Percentiles rank a stretch among this genome's conserved stretches.
Evolutionary conservation across 2,888 invertebrate genomes (phyloP).

Genomic region (Drosophila mimetica): DNA sequence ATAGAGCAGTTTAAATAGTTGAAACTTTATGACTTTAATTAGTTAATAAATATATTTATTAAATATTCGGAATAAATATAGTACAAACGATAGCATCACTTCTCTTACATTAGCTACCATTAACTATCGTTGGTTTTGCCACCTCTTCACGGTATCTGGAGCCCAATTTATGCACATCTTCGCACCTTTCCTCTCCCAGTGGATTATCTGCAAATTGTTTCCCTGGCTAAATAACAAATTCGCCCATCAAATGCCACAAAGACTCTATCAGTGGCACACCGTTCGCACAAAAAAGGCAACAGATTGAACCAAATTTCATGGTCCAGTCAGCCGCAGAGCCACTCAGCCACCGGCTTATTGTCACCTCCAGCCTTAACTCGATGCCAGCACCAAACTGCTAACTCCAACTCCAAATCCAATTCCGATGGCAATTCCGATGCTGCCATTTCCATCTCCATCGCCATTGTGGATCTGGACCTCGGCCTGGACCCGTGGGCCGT

Average conservation of each 20-base stretch:
- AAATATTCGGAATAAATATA: neutral
- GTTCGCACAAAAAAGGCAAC: slow-evolving; percentile 75
- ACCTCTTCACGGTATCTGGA: slow-evolving; percentile 26
- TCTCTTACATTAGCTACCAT: neutral
- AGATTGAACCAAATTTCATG: slow-evolving; percentile 79
- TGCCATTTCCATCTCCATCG: slow-evolving; percentile 30
- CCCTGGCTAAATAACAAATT: slow-evolving; percentile 82
- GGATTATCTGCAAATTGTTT: slow-evolving; percentile 70
- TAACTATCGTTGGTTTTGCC: neutral
- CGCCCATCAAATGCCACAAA: slow-evolving; percentile 82
- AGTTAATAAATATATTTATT: too few species aligned
- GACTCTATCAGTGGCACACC: slow-evolving; percentile 72
- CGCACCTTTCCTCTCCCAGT: slow-evolving; percentile 46
- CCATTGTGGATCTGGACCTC: slow-evolving; percentile 29
- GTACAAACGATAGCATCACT: neutral
- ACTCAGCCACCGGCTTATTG: slow-evolving; percentile 73
- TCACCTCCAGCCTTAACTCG: slow-evolving; percentile 69
- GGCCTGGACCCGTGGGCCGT: slow-evolving; percentile 58
- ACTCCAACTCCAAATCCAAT: slow-evolving; percentile 16
- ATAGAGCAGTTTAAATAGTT: too few species aligned
- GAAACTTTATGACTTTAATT: too few species aligned
- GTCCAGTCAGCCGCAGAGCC: slow-evolving; percentile 40
- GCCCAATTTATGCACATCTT: slow-evolving; percentile 63
- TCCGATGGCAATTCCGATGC: slow-evolving; percentile 25
- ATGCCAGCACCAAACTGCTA: neutral